A percentile compares a stretch with the other conserved stretches of the same genome.
Evolutionary conservation across 37 sponge, comb jelly and placozoan species (phyloP).

Genomic region (Chondrilla cf. caribensis): DNA sequence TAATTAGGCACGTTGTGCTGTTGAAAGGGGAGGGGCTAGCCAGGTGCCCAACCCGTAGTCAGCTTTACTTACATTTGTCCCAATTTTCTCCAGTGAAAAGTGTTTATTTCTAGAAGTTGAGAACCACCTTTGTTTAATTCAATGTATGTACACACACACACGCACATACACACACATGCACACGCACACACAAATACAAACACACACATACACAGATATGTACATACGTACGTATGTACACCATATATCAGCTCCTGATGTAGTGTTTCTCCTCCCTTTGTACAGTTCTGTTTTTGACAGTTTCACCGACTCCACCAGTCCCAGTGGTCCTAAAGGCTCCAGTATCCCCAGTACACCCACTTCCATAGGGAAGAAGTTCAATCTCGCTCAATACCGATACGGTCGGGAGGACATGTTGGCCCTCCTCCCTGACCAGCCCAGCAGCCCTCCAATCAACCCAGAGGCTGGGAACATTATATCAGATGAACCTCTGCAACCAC

Average conservation of each 20-base stretch:
- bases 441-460: conserved; percentile 27
- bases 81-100: no score
- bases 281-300: not conserved
- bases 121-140: no score
- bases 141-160: no score
- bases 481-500: conserved; percentile 24
- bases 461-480: conserved; percentile 13
- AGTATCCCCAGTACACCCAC: conserved; percentile 23
- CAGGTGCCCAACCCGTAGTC: no score
- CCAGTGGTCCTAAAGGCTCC: not conserved
- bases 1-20: no score
- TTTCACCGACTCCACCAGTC: no score
- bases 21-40: no score
- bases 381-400: conserved; percentile 69
- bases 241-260: not conserved
- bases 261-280: conserved; percentile 1
- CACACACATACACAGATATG: no score
- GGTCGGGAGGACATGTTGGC: conserved; percentile 76
- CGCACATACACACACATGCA: no score
- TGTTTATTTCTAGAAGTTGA: no score
- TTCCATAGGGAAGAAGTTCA: conserved; percentile 26
- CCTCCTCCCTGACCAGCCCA: conserved; percentile 27
- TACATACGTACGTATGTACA: not conserved
- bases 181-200: no score
- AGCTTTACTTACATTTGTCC: no score